A percentile compares a stretch with the other conserved stretches of the same genome.
phyloP scores from a whole-genome alignment of 2,888 invertebrate species.

The Brachypterus glaber region DNA sequence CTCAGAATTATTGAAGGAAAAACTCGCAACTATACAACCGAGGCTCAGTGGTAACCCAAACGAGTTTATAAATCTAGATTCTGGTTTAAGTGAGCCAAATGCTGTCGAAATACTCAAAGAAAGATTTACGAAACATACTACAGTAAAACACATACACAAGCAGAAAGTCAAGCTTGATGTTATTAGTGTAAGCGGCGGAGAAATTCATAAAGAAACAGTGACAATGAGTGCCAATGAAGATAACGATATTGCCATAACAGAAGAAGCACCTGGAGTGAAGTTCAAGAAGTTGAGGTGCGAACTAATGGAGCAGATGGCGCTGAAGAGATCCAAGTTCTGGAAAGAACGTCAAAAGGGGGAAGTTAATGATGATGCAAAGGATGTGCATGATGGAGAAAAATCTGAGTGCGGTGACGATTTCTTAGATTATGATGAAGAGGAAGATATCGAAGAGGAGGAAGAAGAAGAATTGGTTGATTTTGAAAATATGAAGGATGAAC shows the following conservation, averaged over 20 bases:
- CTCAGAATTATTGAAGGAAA: constrained; percentile 26
- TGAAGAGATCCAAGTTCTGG: constrained; percentile 61
- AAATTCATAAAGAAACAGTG: constrained; percentile 39
- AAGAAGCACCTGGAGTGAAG: constrained; percentile 59
- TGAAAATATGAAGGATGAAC: constrained; percentile 32
- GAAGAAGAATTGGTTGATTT: constrained; percentile 46
- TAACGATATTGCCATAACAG: constrained; percentile 31
- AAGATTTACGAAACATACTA: constrained; percentile 60
- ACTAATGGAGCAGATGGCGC: constrained; percentile 60
- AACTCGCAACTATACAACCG: constrained; percentile 38
- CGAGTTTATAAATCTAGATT: constrained; percentile 54
- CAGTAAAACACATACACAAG: constrained; percentile 46
- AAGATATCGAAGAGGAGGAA: constrained; percentile 43
- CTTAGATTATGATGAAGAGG: constrained; percentile 25
- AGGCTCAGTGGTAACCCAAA: constrained; percentile 46
- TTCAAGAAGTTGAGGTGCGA: constrained; percentile 60
- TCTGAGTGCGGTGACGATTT: constrained; percentile 14
- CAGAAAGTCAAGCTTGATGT: constrained; percentile 47
- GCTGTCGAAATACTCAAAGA: constrained; percentile 61
- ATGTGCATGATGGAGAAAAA: background rate
- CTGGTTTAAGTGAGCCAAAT: constrained; percentile 40
- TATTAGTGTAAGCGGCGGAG: constrained; percentile 39
- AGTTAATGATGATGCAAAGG: constrained; percentile 19
- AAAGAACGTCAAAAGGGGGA: constrained; percentile 42
- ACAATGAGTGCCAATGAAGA: constrained; percentile 32